Evolutionary conservation across 2,888 invertebrate genomes (phyloP).

Genomic region (Amphipoea oculea): DNA sequence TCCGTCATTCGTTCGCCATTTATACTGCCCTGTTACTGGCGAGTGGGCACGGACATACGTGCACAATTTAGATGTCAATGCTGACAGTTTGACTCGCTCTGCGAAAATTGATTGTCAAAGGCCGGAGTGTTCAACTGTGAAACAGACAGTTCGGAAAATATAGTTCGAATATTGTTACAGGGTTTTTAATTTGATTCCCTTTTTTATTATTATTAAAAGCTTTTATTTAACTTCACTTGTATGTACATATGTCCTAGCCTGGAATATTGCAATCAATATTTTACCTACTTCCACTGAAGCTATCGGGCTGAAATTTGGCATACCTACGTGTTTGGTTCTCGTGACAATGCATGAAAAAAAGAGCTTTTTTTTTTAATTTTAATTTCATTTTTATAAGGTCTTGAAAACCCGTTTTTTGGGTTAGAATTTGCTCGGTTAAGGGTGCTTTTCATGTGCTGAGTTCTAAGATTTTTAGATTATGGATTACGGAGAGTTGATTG

Average conservation of each 20-base stretch:
- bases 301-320: no score
- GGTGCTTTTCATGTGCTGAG: no score
- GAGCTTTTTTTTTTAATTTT: no score
- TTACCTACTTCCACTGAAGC: no score
- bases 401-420: not conserved
- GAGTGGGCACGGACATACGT: conserved; percentile 30
- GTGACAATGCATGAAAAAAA: no score
- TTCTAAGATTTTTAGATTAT: not conserved
- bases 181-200: not conserved
- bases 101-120: conserved; percentile 30
- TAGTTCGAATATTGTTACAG: not conserved
- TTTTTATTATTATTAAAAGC: no score
- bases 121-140: not conserved
- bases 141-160: not conserved
- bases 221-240: no score
- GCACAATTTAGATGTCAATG: conserved; percentile 36
- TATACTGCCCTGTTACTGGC: conserved; percentile 25
- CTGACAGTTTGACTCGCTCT: conserved; percentile 14
- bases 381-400: not conserved
- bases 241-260: no score
- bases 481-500: not conserved
- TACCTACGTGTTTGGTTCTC: no score
- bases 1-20: conserved; percentile 45
- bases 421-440: not conserved
- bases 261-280: no score